phyloP scores from a whole-genome alignment of 2,888 invertebrate genomes.

The Cremastinae sp. region DNA sequence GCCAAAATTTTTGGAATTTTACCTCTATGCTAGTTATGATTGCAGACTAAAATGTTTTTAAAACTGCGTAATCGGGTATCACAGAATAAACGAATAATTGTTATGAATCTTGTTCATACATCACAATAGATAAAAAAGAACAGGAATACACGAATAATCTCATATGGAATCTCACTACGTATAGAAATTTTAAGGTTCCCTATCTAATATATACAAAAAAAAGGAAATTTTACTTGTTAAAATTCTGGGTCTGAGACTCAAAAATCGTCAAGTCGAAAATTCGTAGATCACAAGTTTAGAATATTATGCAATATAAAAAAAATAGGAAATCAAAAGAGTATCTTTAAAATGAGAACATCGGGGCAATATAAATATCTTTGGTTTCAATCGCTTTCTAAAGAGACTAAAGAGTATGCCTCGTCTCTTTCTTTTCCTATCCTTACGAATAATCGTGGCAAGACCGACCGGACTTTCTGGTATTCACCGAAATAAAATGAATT shows the following conservation, averaged over 20 bases:
- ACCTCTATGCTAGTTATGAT: constrained; percentile 14
- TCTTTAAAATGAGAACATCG: constrained; percentile 48
- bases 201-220: constrained; percentile 61
- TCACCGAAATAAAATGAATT: constrained; percentile 4
- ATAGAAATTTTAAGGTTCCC: constrained; percentile 52
- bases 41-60: constrained; percentile 33
- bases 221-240: constrained; percentile 34
- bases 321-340: constrained; percentile 40
- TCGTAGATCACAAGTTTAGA: constrained; percentile 57
- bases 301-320: constrained; percentile 14
- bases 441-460: constrained; percentile 61
- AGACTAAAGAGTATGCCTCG: constrained; percentile 52
- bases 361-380: constrained; percentile 66
- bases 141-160: constrained; percentile 36
- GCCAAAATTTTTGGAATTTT: background rate
- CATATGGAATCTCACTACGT: constrained; percentile 30
- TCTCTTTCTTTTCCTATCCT: constrained; percentile 24
- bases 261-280: constrained; percentile 62
- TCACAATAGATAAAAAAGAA: constrained; percentile 43
- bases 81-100: constrained; percentile 54
- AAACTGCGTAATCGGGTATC: constrained; percentile 53
- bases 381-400: constrained; percentile 54
- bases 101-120: background rate
- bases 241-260: constrained; percentile 36
- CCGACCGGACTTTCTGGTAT: constrained; percentile 30